These are phyloP conservation scores for Drosophila athabasca DNA, from an alignment of 1,140 invertebrate species.

Conservation along the genomic window DNA sequence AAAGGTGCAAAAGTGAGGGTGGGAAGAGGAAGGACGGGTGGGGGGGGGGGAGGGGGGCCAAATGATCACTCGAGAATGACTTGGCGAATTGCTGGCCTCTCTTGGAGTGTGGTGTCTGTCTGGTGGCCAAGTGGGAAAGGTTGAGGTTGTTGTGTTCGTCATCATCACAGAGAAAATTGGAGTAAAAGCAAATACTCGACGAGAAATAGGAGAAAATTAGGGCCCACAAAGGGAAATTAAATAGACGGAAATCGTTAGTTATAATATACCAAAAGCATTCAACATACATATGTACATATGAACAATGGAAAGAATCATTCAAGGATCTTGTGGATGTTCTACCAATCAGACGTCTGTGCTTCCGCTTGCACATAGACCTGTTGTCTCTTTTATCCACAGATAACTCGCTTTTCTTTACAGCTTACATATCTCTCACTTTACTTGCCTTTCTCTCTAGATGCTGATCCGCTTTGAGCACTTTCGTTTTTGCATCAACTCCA, in stretches of 20 bases:
- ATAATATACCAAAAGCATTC: no score
- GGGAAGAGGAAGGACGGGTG: not conserved
- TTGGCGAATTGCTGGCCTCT: constrained; percentile 54
- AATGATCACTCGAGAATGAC: constrained; percentile 62
- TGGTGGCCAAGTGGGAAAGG: constrained; percentile 61
- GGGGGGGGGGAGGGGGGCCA: constrained; percentile 15
- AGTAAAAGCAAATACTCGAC: constrained; percentile 32
- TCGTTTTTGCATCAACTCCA: constrained; percentile 62
- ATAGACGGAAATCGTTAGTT: constrained; percentile 40
- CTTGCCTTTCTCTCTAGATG: constrained; percentile 58
- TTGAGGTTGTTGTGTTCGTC: constrained; percentile 68
- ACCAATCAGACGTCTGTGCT: not conserved
- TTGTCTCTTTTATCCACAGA: constrained; percentile 26
- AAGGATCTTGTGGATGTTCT: not conserved
- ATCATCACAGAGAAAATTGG: constrained; percentile 49
- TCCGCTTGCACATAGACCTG: constrained; percentile 26
- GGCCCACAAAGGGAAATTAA: constrained; percentile 61
- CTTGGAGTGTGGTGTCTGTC: constrained; percentile 20
- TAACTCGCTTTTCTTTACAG: constrained; percentile 6
- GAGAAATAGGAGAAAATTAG: constrained; percentile 33
- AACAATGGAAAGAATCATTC: no score
- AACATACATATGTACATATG: no score
- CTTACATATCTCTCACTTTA: constrained; percentile 21
- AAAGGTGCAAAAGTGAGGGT: constrained; percentile 1
- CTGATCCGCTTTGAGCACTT: constrained; percentile 50